Base-by-base conservation (phyloP, 1,140 invertebrate species). In the Orchesella cincta region DNA sequence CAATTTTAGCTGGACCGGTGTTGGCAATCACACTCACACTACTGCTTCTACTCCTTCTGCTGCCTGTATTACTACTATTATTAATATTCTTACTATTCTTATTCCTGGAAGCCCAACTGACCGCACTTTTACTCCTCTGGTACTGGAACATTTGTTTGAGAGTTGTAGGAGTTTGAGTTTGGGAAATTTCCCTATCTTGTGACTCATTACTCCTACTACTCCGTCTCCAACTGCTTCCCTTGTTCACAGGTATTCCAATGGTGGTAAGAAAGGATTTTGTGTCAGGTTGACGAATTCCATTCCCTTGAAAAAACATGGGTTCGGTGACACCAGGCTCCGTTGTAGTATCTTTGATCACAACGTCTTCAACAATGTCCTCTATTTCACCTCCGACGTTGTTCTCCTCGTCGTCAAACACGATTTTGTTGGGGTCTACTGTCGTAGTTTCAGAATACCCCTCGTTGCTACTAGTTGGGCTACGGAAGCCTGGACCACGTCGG, bases 351-450 rank as follows among this genome's bases (percentile, higher is more conserved):
- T 23, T 73, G 34, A 77, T 29, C 1, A 20, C 52, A n/a, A 57
- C 35, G 20, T 73, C 33, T 51, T 57, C 71, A 1, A 23, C 39
- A 8, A 29, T 39, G 5, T 46, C 36, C 23, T 73, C 72, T 8
- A 75, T 46, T 72, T 78, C 77, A n/a, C 36, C 62, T 3, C 73
- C 77, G 26, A 71, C 73, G n/a, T 78, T 78, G 29, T 78, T 78
- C 2, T 39, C 33, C 23, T 78, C 77, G 26, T 78, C 77, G 26
- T 78, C 77, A 52, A 78, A 75, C 14, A 75, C 77, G 26, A 78
- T 67, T 33, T 67, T 29, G n/a, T 67, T 67, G 12, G 62, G 62
- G 29, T 67, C 62, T 12, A 67, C 2, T 67, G 62, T 67, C 12
- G 62, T 67, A 18, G 23, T 57, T n/a, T 57, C 52, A 57, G 23